Conservation (phyloP, 2,888 invertebrate genomes). For the Clivina fossor region DNA sequence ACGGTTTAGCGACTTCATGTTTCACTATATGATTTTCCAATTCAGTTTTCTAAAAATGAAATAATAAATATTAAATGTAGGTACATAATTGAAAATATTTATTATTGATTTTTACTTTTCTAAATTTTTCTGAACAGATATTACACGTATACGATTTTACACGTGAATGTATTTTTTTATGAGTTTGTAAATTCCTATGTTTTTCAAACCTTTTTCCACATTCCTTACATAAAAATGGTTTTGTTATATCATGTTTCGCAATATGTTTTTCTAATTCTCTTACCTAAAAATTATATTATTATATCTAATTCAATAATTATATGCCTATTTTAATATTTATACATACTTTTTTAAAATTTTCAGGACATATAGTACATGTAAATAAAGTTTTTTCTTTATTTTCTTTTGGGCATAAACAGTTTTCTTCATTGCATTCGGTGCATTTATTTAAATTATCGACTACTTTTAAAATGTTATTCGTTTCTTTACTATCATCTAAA, state of each 20-base stretch:
- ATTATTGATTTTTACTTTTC: too few species aligned
- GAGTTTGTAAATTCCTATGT: constrained; percentile 10
- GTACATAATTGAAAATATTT: too few species aligned
- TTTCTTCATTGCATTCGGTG: background rate
- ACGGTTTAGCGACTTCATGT: too few species aligned
- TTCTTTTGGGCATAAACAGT: background rate
- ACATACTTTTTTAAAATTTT: constrained; percentile 10
- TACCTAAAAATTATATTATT: constrained; percentile 2
- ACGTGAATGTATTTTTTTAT: background rate
- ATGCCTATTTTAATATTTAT: background rate
- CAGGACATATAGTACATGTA: constrained; percentile 13
- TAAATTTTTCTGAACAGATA: too few species aligned
- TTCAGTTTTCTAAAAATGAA: too few species aligned
- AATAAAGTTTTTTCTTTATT: background rate
- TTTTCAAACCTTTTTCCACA: constrained; percentile 25
- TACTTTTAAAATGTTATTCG: background rate
- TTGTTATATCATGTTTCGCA: constrained; percentile 11
- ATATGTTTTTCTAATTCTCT: constrained; percentile 25
- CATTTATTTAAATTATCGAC: background rate
- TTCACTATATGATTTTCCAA: too few species aligned
- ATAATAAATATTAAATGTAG: too few species aligned
- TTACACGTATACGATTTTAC: too few species aligned
- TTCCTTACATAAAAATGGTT: constrained; percentile 22
- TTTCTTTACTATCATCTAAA: background rate
- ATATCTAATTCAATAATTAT: background rate